A percentile compares a stretch with the other conserved stretches of the same genome.
Conservation (phyloP, 1,140 invertebrate species). For the Mizuhopecten yessoensis region DNA sequence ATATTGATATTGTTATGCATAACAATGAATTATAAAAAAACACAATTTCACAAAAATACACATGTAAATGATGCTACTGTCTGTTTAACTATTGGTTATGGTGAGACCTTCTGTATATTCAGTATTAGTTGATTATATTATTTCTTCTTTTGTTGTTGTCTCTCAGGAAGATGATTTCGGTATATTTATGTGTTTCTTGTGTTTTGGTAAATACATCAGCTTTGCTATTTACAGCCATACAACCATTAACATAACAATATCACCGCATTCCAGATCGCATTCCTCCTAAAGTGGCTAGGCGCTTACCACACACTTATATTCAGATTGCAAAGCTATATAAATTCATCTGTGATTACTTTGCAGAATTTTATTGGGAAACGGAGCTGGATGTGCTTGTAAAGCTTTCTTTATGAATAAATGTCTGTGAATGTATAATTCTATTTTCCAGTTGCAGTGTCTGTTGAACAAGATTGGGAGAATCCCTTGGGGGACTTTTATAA, state of each 20-base stretch:
- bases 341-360: background rate
- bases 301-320: background rate
- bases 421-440: constrained; percentile 9
- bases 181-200: constrained; percentile 2
- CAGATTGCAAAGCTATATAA: background rate
- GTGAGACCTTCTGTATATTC: no score
- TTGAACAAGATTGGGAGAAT: background rate
- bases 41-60: no score
- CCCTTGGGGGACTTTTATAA: background rate
- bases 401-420: background rate
- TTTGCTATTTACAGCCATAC: background rate
- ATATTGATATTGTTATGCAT: no score
- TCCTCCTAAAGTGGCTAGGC: background rate
- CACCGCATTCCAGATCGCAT: background rate
- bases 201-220: background rate
- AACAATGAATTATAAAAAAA: no score
- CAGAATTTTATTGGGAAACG: background rate
- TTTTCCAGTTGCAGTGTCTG: background rate
- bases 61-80: no score
- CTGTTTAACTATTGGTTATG: no score
- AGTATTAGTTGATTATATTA: no score
- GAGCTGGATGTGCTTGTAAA: background rate
- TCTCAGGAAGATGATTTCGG: background rate
- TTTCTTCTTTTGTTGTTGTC: background rate
- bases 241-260: background rate